phyloP scores from a whole-genome alignment of 2,797 vertebrate genomes.

The Cyprinella venusta region DNA sequence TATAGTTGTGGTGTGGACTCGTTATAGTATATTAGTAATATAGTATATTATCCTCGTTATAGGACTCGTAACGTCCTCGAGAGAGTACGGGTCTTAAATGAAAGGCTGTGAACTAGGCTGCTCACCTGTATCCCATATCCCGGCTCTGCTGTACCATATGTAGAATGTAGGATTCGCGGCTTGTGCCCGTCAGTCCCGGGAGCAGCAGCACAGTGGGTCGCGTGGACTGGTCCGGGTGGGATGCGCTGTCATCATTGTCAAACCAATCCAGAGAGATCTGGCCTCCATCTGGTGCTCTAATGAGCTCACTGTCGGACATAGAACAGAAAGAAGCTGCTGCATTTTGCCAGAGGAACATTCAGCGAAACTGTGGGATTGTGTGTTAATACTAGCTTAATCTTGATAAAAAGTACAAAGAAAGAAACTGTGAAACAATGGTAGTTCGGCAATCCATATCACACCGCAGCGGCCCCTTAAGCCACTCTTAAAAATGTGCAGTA shows the following conservation, averaged over 20 bases:
- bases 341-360: conserved; percentile 28
- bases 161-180: conserved; percentile 97
- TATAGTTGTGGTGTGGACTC: background rate
- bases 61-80: too few species aligned
- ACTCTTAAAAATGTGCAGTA: background rate
- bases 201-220: conserved; percentile 93
- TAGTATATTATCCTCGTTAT: too few species aligned
- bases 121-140: conserved; percentile 94
- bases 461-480: background rate
- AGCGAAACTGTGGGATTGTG: conserved; percentile 20
- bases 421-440: conserved; percentile 2
- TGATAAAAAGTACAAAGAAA: conserved; percentile 1
- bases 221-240: conserved; percentile 81
- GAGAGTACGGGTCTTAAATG: background rate
- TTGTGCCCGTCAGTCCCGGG: conserved; percentile 96
- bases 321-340: conserved; percentile 26
- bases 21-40: background rate
- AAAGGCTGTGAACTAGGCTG: background rate
- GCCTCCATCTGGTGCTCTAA: conserved; percentile 96
- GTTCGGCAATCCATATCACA: background rate
- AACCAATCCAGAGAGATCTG: conserved; percentile 99
- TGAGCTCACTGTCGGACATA: conserved; percentile 87
- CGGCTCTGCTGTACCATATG: conserved; percentile 97
- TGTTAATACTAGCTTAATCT: conserved; percentile 14
- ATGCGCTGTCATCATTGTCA: conserved; percentile 87